A percentile compares a stretch with the other conserved stretches of the same genome.
These are phyloP conservation scores for Paragorgia papillata DNA, from an alignment of 92 coral and sea anemone species.

Conservation along the genomic window DNA sequence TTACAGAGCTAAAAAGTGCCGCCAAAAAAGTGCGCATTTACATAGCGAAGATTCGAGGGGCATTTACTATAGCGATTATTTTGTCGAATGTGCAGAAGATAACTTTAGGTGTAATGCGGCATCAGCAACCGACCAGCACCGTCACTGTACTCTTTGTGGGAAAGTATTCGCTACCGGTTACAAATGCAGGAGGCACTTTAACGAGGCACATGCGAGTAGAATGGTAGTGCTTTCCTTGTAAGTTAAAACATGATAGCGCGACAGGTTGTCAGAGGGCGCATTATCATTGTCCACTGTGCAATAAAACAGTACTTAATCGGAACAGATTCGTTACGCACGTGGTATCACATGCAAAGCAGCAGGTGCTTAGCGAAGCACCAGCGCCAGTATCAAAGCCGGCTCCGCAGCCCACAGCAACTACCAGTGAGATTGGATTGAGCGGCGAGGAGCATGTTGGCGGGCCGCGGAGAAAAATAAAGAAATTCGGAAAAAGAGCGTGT, in stretches of 20 bases:
- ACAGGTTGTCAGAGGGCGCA: slow-evolving; percentile 31
- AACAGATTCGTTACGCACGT: slow-evolving; percentile 14
- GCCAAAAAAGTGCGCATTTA: no score
- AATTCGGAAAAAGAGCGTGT: slow-evolving; percentile 31
- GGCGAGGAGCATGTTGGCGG: neutral
- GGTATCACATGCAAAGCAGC: neutral
- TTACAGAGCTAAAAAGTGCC: no score
- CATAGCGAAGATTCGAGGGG: no score
- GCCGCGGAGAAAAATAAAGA: slow-evolving; percentile 5
- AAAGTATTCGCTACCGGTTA: slow-evolving; percentile 24
- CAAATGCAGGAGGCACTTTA: slow-evolving; percentile 37
- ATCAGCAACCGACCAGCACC: slow-evolving; percentile 12
- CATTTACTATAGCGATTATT: neutral
- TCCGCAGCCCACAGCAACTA: neutral
- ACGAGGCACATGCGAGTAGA: slow-evolving; percentile 35
- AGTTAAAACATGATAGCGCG: slow-evolving; percentile 2
- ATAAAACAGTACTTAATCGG: slow-evolving; percentile 21
- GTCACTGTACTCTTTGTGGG: slow-evolving; percentile 37
- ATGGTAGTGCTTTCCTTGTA: slow-evolving; percentile 38
- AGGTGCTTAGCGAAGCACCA: neutral
- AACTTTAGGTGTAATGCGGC: neutral
- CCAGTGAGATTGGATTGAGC: no score
- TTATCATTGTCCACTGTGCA: slow-evolving; percentile 33
- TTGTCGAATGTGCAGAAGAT: neutral
- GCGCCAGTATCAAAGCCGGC: neutral